A percentile compares a stretch with the other conserved stretches of the same genome.
These are phyloP conservation scores for Drosophila orena DNA, from an alignment of 1,140 invertebrate species.

Conservation along the genomic window DNA sequence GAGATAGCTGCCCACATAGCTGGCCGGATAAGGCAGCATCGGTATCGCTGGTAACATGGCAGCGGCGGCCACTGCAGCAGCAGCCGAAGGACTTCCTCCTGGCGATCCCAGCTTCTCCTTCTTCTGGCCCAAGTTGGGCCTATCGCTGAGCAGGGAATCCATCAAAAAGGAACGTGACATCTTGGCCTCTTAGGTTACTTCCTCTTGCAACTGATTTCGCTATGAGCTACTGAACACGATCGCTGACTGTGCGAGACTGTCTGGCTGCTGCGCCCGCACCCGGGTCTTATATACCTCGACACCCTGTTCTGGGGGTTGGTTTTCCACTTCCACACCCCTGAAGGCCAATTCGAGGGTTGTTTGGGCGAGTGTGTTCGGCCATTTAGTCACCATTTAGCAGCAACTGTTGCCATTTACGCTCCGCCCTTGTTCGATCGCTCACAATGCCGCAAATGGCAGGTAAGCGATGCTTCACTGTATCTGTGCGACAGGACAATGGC, in stretches of 20 bases:
- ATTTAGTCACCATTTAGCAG: slow-evolving; percentile 78
- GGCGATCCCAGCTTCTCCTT: slow-evolving; percentile 76
- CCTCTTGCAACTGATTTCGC: slow-evolving; percentile 1
- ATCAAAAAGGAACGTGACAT: slow-evolving; percentile 92
- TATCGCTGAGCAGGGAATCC: slow-evolving; percentile 90
- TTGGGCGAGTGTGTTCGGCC: slow-evolving; percentile 45
- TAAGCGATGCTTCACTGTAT: slow-evolving; percentile 17
- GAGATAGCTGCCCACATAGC: slow-evolving; percentile 87
- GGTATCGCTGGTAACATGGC: slow-evolving; percentile 85
- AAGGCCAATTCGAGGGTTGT: slow-evolving; percentile 77
- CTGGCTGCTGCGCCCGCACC: slow-evolving; percentile 39
- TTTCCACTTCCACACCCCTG: slow-evolving; percentile 38
- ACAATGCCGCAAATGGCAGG: slow-evolving; percentile 70
- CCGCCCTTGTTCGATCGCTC: slow-evolving; percentile 73
- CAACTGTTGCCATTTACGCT: slow-evolving; percentile 81
- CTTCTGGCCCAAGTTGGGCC: slow-evolving; percentile 85
- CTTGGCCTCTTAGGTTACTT: slow-evolving; percentile 23
- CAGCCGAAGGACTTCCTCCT: slow-evolving; percentile 56
- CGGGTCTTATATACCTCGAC: slow-evolving; percentile 61
- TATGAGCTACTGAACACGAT: slow-evolving; percentile 64
- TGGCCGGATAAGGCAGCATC: slow-evolving; percentile 87
- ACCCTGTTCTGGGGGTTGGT: slow-evolving; percentile 50
- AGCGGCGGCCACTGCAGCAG: slow-evolving; percentile 81
- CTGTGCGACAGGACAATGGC: slow-evolving; percentile 31
- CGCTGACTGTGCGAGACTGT: slow-evolving; percentile 69